phyloP scores from a whole-genome alignment of 2,797 vertebrate species.

The Sebastes umbrosus region DNA sequence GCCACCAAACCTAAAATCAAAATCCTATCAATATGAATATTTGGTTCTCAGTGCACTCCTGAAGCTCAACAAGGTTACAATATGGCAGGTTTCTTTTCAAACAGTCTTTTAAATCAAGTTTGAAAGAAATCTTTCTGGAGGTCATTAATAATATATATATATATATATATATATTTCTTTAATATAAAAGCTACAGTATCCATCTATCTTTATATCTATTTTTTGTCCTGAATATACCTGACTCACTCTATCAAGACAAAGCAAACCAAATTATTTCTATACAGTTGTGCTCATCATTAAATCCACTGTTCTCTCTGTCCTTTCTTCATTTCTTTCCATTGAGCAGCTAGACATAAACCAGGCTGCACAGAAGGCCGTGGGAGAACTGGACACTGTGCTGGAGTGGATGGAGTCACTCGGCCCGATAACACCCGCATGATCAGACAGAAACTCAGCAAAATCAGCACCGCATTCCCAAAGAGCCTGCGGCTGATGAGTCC shows the following conservation, averaged over 20 bases:
- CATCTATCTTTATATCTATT: not conserved
- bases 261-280: not conserved
- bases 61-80: not conserved
- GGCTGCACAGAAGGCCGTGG: conserved; percentile 78
- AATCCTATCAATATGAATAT: not conserved
- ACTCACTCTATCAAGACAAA: not conserved
- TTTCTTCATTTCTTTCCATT: not conserved
- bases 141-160: too few relatives aligned
- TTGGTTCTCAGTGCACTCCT: not conserved
- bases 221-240: not conserved
- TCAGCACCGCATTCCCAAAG: not conserved
- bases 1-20: not conserved
- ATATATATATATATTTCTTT: not conserved
- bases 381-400: conserved; percentile 80
- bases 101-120: not conserved
- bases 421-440: not conserved
- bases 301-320: not conserved
- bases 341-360: conserved; percentile 66
- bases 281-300: not conserved
- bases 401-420: conserved; percentile 76
- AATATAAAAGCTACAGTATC: not conserved
- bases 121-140: too few relatives aligned
- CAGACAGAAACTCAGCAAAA: not conserved
- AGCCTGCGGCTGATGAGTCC: not conserved
- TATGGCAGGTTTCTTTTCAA: not conserved